phyloP scores from a whole-genome alignment of 1,140 invertebrate species.

The Apis laboriosa region DNA sequence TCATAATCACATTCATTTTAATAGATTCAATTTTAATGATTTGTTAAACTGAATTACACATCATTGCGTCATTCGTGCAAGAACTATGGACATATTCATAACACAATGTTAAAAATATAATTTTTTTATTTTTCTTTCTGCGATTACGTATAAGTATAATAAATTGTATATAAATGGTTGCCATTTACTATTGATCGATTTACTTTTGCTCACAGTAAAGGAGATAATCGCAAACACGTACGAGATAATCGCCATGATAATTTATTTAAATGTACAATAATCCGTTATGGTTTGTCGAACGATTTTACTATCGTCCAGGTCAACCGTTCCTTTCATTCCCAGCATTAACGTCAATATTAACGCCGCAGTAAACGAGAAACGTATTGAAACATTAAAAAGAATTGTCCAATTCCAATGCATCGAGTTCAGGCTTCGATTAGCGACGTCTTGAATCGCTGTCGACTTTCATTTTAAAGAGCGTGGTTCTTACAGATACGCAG shows the following conservation, averaged over 20 bases:
- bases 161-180: not conserved
- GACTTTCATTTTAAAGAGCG: not conserved
- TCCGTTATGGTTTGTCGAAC: not conserved
- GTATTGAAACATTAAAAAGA: slow-evolving; percentile 16
- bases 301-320: slow-evolving; percentile 43
- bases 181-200: not conserved
- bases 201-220: not conserved
- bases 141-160: not conserved
- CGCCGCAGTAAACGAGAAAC: slow-evolving; percentile 3
- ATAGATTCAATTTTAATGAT: too few relatives aligned
- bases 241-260: slow-evolving; percentile 25
- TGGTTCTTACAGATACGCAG: not conserved
- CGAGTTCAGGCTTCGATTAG: slow-evolving; percentile 19
- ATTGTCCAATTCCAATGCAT: slow-evolving; percentile 24
- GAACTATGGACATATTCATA: not conserved
- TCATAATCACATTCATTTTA: not conserved
- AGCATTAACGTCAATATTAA: slow-evolving; percentile 25
- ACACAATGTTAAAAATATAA: not conserved
- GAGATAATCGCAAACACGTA: not conserved
- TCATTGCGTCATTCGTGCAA: not conserved
- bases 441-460: slow-evolving; percentile 4
- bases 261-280: slow-evolving; percentile 32
- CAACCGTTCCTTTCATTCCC: slow-evolving; percentile 18
- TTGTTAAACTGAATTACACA: slow-evolving; percentile 14
- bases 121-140: slow-evolving; percentile 3